phyloP scores from a whole-genome alignment of 2,888 invertebrate genomes.

The Diogma glabrata region DNA sequence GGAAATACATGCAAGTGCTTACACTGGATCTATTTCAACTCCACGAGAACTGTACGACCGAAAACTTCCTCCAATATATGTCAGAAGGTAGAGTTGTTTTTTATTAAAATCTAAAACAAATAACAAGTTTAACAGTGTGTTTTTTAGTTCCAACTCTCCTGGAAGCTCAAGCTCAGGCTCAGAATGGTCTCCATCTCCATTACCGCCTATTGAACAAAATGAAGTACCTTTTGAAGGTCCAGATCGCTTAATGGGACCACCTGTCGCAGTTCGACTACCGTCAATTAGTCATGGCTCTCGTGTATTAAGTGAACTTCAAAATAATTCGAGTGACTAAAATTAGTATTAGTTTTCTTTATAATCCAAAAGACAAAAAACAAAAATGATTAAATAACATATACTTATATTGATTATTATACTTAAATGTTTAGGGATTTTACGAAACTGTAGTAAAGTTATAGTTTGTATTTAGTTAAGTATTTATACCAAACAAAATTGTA shows the following conservation, averaged over 20 bases:
- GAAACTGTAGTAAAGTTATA: background rate
- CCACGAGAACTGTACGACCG: slow-evolving; percentile 32
- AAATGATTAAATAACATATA: no score
- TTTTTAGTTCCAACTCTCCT: slow-evolving; percentile 32
- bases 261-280: slow-evolving; percentile 30
- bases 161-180: slow-evolving; percentile 35
- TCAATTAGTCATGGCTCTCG: slow-evolving; percentile 21
- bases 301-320: slow-evolving; percentile 16
- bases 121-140: background rate
- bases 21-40: slow-evolving; percentile 38
- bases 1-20: slow-evolving; percentile 74
- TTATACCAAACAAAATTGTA: background rate
- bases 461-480: background rate
- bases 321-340: slow-evolving; percentile 18
- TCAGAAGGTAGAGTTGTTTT: slow-evolving; percentile 29
- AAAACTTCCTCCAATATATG: slow-evolving; percentile 36
- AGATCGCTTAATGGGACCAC: slow-evolving; percentile 33
- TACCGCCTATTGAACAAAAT: slow-evolving; percentile 17
- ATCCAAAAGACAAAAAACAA: no score
- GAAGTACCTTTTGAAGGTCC: slow-evolving; percentile 19
- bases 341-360: background rate
- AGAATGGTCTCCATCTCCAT: slow-evolving; percentile 35
- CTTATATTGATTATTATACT: no score
- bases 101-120: background rate
- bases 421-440: no score